Evolutionary conservation across 2,113 vertebrate species (phyloP).

Genomic region (Eulemur rufifrons): DNA sequence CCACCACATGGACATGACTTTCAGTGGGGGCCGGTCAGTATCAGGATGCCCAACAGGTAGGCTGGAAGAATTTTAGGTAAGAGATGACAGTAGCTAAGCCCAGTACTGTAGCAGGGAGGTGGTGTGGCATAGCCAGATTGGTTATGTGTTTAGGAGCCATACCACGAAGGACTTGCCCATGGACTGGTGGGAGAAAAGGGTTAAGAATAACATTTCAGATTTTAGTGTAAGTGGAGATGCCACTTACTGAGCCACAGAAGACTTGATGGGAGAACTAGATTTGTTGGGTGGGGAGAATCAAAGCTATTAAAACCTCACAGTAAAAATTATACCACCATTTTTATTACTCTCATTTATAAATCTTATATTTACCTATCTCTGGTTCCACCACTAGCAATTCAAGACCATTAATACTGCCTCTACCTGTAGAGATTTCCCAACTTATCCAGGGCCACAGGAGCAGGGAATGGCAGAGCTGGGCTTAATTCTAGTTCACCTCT

Average conservation of each 20-base stretch:
- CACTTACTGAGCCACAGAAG: background rate
- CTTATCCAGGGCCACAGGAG: accelerated
- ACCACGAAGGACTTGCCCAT: background rate
- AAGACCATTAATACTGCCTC: background rate
- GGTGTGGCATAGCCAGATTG: too few species aligned
- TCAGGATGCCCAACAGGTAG: background rate
- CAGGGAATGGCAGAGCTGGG: accelerated
- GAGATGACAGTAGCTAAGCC: background rate
- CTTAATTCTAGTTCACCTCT: background rate
- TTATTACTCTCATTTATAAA: background rate
- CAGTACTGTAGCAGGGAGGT: background rate
- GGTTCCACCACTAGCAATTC: too few species aligned
- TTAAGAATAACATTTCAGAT: background rate
- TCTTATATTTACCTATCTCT: background rate
- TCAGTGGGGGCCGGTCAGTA: too few species aligned
- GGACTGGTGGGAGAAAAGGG: background rate
- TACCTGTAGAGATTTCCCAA: background rate
- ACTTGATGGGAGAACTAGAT: background rate
- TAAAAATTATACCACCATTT: background rate
- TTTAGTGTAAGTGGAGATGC: background rate
- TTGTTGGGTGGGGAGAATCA: background rate
- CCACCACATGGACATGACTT: accelerated
- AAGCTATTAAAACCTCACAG: background rate
- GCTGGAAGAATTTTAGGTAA: background rate
- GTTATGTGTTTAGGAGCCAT: background rate